phyloP scores from a whole-genome alignment of 2,797 vertebrate genomes.

The Mycteria americana region DNA sequence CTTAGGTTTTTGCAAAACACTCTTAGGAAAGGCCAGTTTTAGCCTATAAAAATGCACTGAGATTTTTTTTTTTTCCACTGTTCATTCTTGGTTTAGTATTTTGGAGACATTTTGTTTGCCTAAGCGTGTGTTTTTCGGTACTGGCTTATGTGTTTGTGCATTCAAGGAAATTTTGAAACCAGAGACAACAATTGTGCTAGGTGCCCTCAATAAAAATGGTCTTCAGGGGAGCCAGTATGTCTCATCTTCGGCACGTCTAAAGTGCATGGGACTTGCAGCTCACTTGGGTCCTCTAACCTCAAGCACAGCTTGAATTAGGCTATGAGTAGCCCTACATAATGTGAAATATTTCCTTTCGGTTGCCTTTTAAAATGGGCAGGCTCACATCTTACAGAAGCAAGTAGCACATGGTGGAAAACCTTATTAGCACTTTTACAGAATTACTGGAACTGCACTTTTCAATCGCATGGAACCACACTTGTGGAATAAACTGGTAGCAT shows the following conservation, averaged over 20 bases:
- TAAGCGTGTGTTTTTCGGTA: accelerated
- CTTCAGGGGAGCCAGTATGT: background rate
- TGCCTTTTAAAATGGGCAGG: background rate
- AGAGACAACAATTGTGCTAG: background rate
- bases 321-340: background rate
- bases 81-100: background rate
- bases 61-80: background rate
- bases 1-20: accelerated
- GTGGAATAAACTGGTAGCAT: background rate
- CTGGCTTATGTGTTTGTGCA: background rate
- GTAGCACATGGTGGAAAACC: background rate
- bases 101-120: background rate
- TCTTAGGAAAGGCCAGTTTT: background rate
- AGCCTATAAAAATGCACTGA: background rate
- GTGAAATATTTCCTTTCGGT: background rate
- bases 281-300: background rate
- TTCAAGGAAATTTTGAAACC: background rate
- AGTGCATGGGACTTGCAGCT: background rate
- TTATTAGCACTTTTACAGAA: background rate
- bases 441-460: background rate
- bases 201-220: background rate
- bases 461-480: background rate
- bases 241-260: accelerated
- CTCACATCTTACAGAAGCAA: background rate
- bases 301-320: background rate